phyloP scores from a whole-genome alignment of 2,113 vertebrate genomes.

The Hippotragus niger region DNA sequence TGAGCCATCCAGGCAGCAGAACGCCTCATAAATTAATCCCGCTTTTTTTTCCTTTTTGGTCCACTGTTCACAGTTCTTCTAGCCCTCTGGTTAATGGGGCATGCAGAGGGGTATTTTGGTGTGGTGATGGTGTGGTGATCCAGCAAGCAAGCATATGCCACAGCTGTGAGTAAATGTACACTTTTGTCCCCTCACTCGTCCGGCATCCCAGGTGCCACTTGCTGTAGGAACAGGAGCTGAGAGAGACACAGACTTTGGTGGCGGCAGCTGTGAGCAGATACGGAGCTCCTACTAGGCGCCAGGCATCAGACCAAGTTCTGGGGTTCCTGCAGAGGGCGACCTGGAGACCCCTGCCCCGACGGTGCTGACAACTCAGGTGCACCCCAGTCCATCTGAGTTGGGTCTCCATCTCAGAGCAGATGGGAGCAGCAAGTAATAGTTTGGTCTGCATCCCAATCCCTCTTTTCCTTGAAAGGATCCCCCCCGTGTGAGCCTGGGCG shows the following conservation, averaged over 20 bases:
- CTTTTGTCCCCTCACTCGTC: background rate
- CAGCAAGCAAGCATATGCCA: background rate
- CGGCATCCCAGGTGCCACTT: background rate
- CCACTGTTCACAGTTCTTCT: slow-evolving; percentile 29
- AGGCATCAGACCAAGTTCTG: background rate
- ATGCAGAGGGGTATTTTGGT: slow-evolving; percentile 29
- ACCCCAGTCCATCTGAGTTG: background rate
- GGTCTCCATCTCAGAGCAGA: background rate
- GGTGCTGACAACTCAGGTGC: fast-evolving
- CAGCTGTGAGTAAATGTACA: background rate
- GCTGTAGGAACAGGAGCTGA: background rate
- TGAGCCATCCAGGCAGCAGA: slow-evolving; percentile 66
- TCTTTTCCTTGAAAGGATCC: background rate
- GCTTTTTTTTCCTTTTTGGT: background rate
- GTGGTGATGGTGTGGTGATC: no score
- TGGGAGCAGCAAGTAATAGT: no score
- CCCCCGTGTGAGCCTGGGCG: background rate
- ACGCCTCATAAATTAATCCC: slow-evolving; percentile 62
- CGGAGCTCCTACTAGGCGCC: background rate
- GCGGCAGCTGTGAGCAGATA: no score
- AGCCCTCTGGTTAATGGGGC: slow-evolving; percentile 54
- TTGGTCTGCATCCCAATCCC: background rate
- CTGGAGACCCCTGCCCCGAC: background rate
- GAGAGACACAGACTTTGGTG: background rate
- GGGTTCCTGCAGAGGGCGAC: fast-evolving